Percentiles rank a stretch among this genome's conserved stretches.
These are phyloP conservation scores for Trachelus stipa DNA, from an alignment of 2,888 invertebrate genomes.

Conservation along the genomic window DNA sequence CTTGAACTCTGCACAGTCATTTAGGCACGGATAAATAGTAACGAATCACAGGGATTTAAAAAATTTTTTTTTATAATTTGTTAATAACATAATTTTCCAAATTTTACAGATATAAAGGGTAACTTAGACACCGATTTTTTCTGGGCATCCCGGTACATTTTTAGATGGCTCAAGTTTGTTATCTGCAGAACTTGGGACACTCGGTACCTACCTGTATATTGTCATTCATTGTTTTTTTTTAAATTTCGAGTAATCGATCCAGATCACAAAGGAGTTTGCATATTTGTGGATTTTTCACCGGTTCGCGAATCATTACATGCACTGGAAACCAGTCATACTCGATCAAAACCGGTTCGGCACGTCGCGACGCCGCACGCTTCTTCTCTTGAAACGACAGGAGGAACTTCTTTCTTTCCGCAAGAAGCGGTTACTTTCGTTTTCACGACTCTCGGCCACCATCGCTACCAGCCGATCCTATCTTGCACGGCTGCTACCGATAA, in stretches of 20 bases:
- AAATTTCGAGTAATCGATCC: background rate
- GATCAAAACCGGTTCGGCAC: slow-evolving; percentile 56
- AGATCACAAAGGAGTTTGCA: background rate
- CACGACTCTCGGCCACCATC: slow-evolving; percentile 22
- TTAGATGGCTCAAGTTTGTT: background rate
- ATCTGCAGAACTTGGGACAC: background rate
- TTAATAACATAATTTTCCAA: background rate
- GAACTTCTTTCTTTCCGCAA: slow-evolving; percentile 46
- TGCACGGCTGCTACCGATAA: background rate
- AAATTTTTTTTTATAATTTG: background rate
- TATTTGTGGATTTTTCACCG: slow-evolving; percentile 36
- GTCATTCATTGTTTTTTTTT: background rate
- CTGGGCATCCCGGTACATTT: background rate
- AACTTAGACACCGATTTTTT: background rate
- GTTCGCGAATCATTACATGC: slow-evolving; percentile 45
- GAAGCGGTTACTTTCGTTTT: slow-evolving; percentile 54
- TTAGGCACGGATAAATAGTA: background rate
- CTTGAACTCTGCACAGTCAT: background rate
- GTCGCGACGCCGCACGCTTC: slow-evolving; percentile 14
- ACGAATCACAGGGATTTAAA: background rate
- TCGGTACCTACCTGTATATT: background rate
- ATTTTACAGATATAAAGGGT: background rate
- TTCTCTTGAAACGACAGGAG: slow-evolving; percentile 30
- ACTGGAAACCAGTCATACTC: slow-evolving; percentile 54
- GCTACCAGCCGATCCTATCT: background rate